Percentiles rank a stretch among this genome's conserved stretches.
Evolutionary conservation across 2,888 invertebrate species (phyloP).

Genomic region (Cyrtodaria siliqua): DNA sequence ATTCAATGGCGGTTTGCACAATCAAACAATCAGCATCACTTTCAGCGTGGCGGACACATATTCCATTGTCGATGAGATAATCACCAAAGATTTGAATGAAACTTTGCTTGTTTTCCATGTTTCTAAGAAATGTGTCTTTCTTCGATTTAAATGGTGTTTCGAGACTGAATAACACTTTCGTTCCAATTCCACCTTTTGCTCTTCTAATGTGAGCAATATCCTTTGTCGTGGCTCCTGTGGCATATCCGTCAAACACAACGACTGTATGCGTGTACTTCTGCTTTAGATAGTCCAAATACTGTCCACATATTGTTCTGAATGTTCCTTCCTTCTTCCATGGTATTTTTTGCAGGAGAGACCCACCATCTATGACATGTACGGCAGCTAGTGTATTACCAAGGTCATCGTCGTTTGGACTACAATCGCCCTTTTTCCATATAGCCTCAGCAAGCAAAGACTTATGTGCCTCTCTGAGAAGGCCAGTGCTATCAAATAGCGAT

Average conservation of each 20-base stretch:
- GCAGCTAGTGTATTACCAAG: no score
- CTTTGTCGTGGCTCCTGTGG: no score
- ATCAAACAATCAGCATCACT: slow-evolving; percentile 9
- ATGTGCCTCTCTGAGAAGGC: background rate
- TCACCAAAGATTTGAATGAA: slow-evolving; percentile 4
- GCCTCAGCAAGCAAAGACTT: background rate
- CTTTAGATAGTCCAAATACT: no score
- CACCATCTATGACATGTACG: no score
- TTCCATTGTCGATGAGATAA: background rate
- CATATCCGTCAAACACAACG: no score
- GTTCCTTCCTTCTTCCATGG: no score
- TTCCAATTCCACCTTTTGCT: no score
- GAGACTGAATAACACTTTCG: no score
- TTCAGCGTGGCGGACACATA: background rate
- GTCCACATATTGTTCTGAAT: no score
- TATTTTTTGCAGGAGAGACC: no score
- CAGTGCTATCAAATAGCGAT: background rate
- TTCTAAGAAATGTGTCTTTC: slow-evolving; percentile 6
- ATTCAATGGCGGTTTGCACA: slow-evolving; percentile 1
- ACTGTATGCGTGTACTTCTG: no score
- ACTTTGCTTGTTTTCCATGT: slow-evolving; percentile 9
- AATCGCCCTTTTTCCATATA: background rate
- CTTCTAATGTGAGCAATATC: no score
- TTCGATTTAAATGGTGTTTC: background rate
- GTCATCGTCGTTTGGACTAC: background rate